Evolutionary conservation across 2,113 vertebrate genomes (phyloP).

Genomic region (Oryzias curvinotus): DNA sequence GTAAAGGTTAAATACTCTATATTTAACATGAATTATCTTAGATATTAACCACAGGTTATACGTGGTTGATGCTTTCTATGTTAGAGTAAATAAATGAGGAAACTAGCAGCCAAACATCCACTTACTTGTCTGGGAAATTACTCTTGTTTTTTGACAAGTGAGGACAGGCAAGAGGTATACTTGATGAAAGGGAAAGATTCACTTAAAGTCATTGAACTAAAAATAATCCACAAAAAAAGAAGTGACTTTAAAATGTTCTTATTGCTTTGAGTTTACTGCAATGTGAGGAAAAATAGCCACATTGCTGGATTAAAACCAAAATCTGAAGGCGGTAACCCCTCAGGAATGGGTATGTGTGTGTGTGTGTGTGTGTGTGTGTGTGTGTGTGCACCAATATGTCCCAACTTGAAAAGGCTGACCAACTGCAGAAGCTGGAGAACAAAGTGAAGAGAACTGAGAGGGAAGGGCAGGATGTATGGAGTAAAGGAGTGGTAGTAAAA

Average conservation of each 20-base stretch:
- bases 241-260: constrained; percentile 67
- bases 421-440: constrained; percentile 61
- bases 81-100: constrained; percentile 53
- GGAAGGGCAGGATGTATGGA: constrained; percentile 62
- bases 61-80: constrained; percentile 60
- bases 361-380: constrained; percentile 29
- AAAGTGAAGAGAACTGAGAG: constrained; percentile 61
- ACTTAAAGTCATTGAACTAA: constrained; percentile 47
- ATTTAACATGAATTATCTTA: constrained; percentile 51
- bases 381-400: constrained; percentile 45
- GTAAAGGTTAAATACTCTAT: constrained; percentile 52
- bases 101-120: constrained; percentile 77
- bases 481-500: constrained; percentile 65
- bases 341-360: not conserved
- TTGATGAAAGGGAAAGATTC: constrained; percentile 63
- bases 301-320: constrained; percentile 46
- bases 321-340: constrained; percentile 38
- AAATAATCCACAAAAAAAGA: constrained; percentile 61
- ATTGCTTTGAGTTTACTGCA: constrained; percentile 71
- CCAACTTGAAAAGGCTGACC: constrained; percentile 63
- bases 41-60: constrained; percentile 54
- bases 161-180: constrained; percentile 76
- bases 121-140: constrained; percentile 60
- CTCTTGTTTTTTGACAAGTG: constrained; percentile 66
- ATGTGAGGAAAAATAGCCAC: constrained; percentile 20